Base-by-base conservation (phyloP, 2,113 vertebrate species). In the Charadrius vociferus region DNA sequence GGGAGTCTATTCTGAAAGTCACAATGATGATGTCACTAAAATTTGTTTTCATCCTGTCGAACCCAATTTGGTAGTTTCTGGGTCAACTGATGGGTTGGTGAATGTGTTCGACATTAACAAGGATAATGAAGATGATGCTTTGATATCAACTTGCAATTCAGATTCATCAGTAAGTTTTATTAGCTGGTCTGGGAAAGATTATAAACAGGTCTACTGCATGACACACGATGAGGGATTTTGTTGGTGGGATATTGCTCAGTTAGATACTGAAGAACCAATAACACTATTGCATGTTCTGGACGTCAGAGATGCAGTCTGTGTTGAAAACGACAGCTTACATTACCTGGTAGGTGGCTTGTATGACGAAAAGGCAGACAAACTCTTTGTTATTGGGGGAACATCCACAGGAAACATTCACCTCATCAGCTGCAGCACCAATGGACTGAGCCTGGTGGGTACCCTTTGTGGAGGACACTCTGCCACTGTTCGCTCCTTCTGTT, bases 1-100 rank as follows among this genome's bases (percentile, higher is more conserved):
- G 47, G 99, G 99, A n/a, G 98, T 98, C 37, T 99, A 99, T 90
- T 99, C 99, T 2, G 99, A 99, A 97, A 99, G 99, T 13, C 99
- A 99, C 93, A 99, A 98, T 36, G 99, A 99, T 93, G 99, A 99
- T 86, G 86, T 99, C 97, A 99, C 99, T 24, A 98, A 98, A 87
- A 98, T 99, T 55, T 67, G 98, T 77, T 99, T 99, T 95, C 99
- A 99, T 92, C 99, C 99, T 14, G 17, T 20, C 0, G 79, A 99
- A 63, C 98, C 98, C 23, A 99, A 98, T 96, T 97, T 98, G 45
- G 49, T 99, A 23, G 98, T 98, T 20, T 99, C 99, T 0, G 98
- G 99, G 53, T 99, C 99, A 56, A 99, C 99, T 0, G 99, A 99
- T 52, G 99, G 99, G 34, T 98, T 99, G 17, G 99, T 99, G 22